phyloP scores from a whole-genome alignment of 2,888 invertebrate genomes.

The Saturnia pavonia region DNA sequence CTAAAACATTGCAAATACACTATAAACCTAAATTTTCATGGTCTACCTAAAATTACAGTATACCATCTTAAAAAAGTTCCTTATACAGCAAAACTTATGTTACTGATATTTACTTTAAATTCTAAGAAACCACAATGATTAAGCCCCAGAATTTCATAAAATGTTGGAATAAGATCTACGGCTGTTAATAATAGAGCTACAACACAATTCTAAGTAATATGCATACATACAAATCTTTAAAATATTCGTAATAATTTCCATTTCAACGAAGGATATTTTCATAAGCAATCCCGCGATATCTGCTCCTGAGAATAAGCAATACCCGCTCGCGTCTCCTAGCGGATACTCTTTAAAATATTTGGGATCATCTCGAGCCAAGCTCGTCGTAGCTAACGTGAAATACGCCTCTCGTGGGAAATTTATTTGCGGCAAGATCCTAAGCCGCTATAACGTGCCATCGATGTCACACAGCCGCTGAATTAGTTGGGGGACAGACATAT shows the following conservation, averaged over 20 bases:
- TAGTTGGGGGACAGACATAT: slow-evolving; percentile 33
- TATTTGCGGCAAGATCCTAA: slow-evolving; percentile 66
- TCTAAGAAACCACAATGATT: neutral
- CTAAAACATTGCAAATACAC: too few species aligned
- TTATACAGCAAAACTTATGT: too few species aligned
- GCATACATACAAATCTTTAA: neutral
- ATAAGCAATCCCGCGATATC: slow-evolving; percentile 17
- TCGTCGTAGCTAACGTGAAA: slow-evolving; percentile 56
- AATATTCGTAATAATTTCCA: slow-evolving; percentile 17
- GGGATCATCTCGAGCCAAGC: slow-evolving; percentile 56
- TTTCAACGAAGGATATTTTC: slow-evolving; percentile 26
- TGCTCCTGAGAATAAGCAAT: slow-evolving; percentile 40
- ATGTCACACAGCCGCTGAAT: slow-evolving; percentile 49
- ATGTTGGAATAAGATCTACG: neutral
- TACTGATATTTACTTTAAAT: too few species aligned
- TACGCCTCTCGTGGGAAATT: slow-evolving; percentile 75
- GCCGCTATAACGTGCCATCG: slow-evolving; percentile 63
- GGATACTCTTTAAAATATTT: slow-evolving; percentile 56
- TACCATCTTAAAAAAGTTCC: too few species aligned
- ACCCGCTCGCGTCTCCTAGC: slow-evolving; percentile 36
- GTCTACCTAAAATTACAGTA: too few species aligned
- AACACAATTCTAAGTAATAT: neutral
- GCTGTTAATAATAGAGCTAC: neutral
- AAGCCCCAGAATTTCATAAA: neutral
- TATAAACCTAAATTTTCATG: too few species aligned